Percentiles rank a stretch among this genome's conserved stretches.
Evolutionary conservation across 2,113 vertebrate species (phyloP).

Genomic region (Alethe castanea): DNA sequence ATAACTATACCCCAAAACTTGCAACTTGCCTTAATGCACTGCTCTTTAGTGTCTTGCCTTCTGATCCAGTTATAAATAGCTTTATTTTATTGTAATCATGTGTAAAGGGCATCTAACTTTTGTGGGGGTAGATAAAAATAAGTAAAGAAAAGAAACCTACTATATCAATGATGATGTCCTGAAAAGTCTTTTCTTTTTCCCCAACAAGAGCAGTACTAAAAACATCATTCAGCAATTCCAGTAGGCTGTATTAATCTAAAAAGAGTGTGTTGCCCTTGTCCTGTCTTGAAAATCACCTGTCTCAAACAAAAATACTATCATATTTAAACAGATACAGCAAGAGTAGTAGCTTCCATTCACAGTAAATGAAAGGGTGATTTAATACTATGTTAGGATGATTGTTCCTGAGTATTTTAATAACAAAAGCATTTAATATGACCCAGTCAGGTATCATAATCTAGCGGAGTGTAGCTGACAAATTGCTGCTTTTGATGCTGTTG

Average conservation of each 20-base stretch:
- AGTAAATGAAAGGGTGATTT: background rate
- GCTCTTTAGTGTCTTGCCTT: background rate
- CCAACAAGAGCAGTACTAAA: background rate
- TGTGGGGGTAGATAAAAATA: background rate
- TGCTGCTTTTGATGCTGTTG: background rate
- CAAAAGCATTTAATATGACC: background rate
- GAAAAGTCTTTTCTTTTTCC: background rate
- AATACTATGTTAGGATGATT: background rate
- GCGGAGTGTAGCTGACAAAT: background rate
- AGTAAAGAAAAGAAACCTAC: background rate
- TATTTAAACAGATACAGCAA: background rate
- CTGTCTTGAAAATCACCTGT: background rate
- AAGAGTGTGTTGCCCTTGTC: background rate
- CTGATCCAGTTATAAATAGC: background rate
- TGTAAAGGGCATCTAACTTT: background rate
- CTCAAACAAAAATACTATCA: background rate
- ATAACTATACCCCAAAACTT: background rate
- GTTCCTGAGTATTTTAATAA: conserved; percentile 26
- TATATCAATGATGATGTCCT: background rate
- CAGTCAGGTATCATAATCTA: background rate
- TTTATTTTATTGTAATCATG: background rate
- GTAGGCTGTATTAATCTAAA: background rate
- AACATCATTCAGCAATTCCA: background rate
- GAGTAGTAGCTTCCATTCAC: background rate
- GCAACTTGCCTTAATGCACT: background rate